Percentiles rank a stretch among this genome's conserved stretches.
These are phyloP conservation scores for Tupiocoris notatus DNA, from an alignment of 2,888 invertebrate species.

Conservation along the genomic window DNA sequence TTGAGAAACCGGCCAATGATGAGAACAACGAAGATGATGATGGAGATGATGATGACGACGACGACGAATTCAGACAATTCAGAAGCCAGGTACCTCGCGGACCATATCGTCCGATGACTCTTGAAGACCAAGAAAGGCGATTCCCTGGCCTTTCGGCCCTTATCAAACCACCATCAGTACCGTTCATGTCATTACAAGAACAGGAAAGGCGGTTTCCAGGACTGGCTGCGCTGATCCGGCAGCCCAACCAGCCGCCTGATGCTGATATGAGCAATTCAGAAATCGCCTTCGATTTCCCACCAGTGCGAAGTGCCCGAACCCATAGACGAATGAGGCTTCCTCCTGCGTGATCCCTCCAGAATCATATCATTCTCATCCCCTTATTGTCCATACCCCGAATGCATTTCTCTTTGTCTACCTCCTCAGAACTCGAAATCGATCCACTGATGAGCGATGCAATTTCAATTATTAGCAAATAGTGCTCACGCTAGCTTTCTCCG, in stretches of 20 bases:
- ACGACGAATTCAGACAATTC: slow-evolving; percentile 54
- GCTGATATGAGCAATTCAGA: background rate
- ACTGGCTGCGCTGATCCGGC: slow-evolving; percentile 42
- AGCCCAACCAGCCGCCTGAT: background rate
- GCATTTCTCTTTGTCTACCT: too few species aligned
- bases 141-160: slow-evolving; percentile 45
- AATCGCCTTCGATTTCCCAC: slow-evolving; percentile 41
- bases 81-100: slow-evolving; percentile 32
- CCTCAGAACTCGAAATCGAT: too few species aligned
- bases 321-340: slow-evolving; percentile 51
- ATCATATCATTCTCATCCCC: too few species aligned
- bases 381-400: too few species aligned
- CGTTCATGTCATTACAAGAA: slow-evolving; percentile 28
- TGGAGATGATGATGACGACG: slow-evolving; percentile 54
- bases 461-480: too few species aligned
- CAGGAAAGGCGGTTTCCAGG: slow-evolving; percentile 44
- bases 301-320: slow-evolving; percentile 48
- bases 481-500: too few species aligned
- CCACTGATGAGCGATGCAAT: too few species aligned
- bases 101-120: slow-evolving; percentile 42
- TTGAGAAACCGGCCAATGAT: slow-evolving; percentile 52
- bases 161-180: slow-evolving; percentile 39
- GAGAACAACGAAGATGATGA: slow-evolving; percentile 53
- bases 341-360: too few species aligned
- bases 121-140: slow-evolving; percentile 36